Conservation (phyloP, 2,797 vertebrate genomes). For the Paratrypauchen microcephalus region DNA sequence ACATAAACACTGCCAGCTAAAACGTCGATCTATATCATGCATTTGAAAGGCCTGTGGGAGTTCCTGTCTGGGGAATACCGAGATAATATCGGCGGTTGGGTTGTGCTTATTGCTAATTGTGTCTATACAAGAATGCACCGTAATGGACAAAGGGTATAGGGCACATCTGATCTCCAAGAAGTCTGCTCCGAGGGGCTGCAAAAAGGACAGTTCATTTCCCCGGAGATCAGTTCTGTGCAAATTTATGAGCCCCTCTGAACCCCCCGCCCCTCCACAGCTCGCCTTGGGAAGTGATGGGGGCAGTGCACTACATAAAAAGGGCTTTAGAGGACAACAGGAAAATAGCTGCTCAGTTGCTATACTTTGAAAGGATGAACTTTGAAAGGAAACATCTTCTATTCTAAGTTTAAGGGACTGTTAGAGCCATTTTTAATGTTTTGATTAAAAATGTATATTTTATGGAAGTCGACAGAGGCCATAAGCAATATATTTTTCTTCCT, state of each 20-base stretch:
- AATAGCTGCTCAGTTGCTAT: slow-evolving; percentile 4
- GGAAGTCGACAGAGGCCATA: too few relatives aligned
- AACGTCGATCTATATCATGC: slow-evolving; percentile 13
- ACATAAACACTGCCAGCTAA: slow-evolving; percentile 64
- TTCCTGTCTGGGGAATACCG: slow-evolving; percentile 18
- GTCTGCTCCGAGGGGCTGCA: slow-evolving; percentile 25
- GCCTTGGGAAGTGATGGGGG: slow-evolving; percentile 40
- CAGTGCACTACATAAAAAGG: slow-evolving; percentile 29
- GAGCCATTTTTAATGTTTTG: too few relatives aligned
- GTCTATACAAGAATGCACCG: slow-evolving; percentile 17
- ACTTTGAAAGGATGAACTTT: neutral
- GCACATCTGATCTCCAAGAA: slow-evolving; percentile 30
- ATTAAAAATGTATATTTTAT: too few relatives aligned
- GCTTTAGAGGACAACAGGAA: slow-evolving; percentile 15
- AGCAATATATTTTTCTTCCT: too few relatives aligned
- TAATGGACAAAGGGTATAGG: slow-evolving; percentile 26
- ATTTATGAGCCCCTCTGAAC: slow-evolving; percentile 38
- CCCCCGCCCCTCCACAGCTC: slow-evolving; percentile 27
- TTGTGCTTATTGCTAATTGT: slow-evolving; percentile 19
- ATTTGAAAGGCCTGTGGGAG: slow-evolving; percentile 29
- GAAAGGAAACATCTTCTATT: too few relatives aligned
- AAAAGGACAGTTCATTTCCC: slow-evolving; percentile 40
- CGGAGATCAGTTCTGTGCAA: slow-evolving; percentile 37
- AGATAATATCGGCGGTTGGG: slow-evolving; percentile 23
- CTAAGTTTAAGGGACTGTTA: too few relatives aligned